Base-by-base conservation (phyloP, 2,888 invertebrate species). In the Cataglyphis cursor region DNA sequence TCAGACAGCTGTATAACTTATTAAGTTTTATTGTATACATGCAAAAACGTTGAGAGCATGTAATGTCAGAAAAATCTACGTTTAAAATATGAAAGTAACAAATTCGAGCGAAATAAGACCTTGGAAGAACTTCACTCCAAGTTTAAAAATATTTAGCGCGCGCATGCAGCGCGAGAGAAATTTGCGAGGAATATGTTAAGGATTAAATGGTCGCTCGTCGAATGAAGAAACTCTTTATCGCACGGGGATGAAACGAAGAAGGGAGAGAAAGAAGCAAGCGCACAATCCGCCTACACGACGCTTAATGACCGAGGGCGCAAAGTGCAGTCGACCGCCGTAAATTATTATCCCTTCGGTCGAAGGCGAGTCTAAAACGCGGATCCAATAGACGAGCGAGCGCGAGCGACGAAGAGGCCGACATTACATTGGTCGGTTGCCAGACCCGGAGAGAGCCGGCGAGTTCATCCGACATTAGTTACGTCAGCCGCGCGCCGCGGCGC, bases 401-500 rank as follows among this genome's bases (percentile, higher is more conserved):
- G 65, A 44, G 68, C 78, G 59, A 70, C 68, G 78, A 78, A 66
- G 57, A 44, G 64, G 48, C 57, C 82, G 83, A 87, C 88, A 87
- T 90, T 86, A 90, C 82, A 87, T 90, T 85, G 90, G 87, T 86
- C 68, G 83, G 82, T 64, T 85, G 87, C 86, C 89, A 86, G 76
- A 48, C 62, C 21, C 72, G 59, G 80, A 70, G 51, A 54, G 61
- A 64, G 57, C 70, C 72, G 81, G 61, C 80, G 78, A 88, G 85
- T 88, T 85, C 85, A 88, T 88, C 84, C 70, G 85, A 84, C 88
- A 83, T 90, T 87, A 84, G 90, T 88, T 90, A 89, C 85, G 87
- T 88, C 89, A 82, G 75, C 62, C 83, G 24, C 12, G 41, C 76
- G 28, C 31, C 18, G 44, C 78, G 78, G 24, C 21, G 75, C 62